A percentile compares a stretch with the other conserved stretches of the same genome.
Evolutionary conservation across 2,797 vertebrate genomes (phyloP).

Genomic region (Pangasius krempfi): DNA sequence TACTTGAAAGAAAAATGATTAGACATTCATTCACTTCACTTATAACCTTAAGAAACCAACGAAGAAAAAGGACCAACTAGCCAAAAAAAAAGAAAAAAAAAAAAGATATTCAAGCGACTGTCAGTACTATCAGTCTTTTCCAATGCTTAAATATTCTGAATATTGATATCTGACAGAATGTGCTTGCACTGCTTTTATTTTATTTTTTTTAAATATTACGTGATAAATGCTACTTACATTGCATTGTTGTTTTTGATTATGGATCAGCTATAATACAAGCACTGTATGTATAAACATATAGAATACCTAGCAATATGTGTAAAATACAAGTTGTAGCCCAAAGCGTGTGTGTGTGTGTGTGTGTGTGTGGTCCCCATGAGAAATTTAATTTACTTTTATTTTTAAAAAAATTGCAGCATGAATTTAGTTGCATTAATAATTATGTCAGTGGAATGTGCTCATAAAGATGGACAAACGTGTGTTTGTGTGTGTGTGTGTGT

Average conservation of each 20-base stretch:
- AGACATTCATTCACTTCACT: background rate
- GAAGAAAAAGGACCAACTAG: background rate
- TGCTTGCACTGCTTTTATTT: background rate
- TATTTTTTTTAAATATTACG: background rate
- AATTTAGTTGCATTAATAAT: background rate
- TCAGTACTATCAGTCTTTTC: background rate
- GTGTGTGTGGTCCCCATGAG: background rate
- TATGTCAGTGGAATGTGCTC: background rate
- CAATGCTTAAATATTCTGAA: background rate
- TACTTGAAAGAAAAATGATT: background rate
- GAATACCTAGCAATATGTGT: background rate
- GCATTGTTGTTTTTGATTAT: background rate
- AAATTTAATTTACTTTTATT: background rate
- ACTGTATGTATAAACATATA: background rate
- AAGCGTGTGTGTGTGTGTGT: background rate
- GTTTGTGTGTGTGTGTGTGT: constrained; percentile 3
- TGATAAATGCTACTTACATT: background rate
- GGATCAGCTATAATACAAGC: background rate
- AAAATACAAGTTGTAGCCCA: background rate
- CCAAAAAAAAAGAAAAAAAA: too few relatives aligned
- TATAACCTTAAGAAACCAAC: background rate
- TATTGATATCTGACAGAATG: background rate
- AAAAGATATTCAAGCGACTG: background rate
- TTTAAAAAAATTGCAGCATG: background rate
- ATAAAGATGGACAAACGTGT: background rate